Conservation (phyloP, 2,113 vertebrate genomes). For the Anhinga rufa region DNA sequence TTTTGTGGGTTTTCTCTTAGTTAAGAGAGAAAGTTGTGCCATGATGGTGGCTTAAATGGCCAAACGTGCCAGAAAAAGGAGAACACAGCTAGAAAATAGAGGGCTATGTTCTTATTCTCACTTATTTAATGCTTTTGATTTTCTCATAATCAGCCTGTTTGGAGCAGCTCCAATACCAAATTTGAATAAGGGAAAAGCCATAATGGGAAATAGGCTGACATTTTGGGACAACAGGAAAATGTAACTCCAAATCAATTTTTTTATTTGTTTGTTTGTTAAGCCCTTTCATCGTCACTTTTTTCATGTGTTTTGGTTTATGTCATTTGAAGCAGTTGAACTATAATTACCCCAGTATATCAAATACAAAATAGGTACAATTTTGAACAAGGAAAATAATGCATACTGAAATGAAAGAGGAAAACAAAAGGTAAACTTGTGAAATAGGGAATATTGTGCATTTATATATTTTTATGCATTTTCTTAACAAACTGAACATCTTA, state of each 20-base stretch:
- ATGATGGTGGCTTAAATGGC: background rate
- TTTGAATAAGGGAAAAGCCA: background rate
- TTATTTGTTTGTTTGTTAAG: background rate
- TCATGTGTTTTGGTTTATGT: background rate
- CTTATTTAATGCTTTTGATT: background rate
- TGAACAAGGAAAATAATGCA: background rate
- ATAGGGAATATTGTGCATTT: constrained; percentile 16
- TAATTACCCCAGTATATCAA: background rate
- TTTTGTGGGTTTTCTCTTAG: background rate
- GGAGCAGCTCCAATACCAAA: background rate
- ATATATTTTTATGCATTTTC: constrained; percentile 14
- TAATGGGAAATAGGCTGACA: background rate
- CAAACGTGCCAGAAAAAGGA: background rate
- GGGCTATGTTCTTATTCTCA: background rate
- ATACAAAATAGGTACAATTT: background rate
- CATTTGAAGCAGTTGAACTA: background rate
- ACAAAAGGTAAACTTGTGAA: background rate
- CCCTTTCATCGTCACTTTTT: background rate
- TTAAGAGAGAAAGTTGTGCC: background rate
- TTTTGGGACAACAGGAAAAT: background rate
- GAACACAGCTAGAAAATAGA: background rate
- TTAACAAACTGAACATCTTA: constrained; percentile 66
- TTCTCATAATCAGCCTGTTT: background rate
- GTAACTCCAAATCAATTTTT: background rate
- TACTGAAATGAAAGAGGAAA: background rate